phyloP scores from a whole-genome alignment of 2,113 vertebrate species.

The Corythornis madagascariensis region DNA sequence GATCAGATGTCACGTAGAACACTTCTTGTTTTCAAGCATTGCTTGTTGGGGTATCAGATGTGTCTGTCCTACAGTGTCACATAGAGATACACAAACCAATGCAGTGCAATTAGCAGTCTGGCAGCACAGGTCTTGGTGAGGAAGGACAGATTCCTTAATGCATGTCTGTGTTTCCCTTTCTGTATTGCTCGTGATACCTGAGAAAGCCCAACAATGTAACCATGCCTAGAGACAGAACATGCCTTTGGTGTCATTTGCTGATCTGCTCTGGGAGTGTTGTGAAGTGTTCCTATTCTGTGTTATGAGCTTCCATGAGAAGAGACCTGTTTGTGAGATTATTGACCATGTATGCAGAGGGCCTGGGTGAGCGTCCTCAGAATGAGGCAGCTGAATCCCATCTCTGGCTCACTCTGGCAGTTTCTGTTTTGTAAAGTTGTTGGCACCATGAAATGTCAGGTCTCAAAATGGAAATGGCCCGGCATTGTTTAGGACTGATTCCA shows the following conservation, averaged over 20 bases:
- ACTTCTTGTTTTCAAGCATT: background rate
- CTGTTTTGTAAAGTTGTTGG: conserved; percentile 8
- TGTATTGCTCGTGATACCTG: background rate
- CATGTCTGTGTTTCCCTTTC: background rate
- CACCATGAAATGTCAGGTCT: conserved; percentile 64
- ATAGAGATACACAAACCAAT: background rate
- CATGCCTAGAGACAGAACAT: background rate
- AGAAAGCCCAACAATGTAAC: background rate
- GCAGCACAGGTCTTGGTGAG: background rate
- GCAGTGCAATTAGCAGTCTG: background rate
- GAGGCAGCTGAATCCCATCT: conserved; percentile 22
- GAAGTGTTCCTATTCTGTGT: background rate
- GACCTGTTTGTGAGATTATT: background rate
- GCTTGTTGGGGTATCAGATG: background rate
- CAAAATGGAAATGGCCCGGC: conserved; percentile 66
- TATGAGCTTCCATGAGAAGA: background rate
- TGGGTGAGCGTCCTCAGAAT: background rate
- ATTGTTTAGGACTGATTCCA: conserved; percentile 53
- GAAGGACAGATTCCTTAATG: background rate
- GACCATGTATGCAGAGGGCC: background rate
- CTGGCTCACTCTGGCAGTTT: background rate
- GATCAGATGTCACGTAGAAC: background rate
- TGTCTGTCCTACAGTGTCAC: background rate
- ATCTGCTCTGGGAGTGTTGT: background rate
- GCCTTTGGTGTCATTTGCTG: background rate